Base-by-base conservation (phyloP, 1,140 invertebrate genomes). In the Drosophila auraria region DNA sequence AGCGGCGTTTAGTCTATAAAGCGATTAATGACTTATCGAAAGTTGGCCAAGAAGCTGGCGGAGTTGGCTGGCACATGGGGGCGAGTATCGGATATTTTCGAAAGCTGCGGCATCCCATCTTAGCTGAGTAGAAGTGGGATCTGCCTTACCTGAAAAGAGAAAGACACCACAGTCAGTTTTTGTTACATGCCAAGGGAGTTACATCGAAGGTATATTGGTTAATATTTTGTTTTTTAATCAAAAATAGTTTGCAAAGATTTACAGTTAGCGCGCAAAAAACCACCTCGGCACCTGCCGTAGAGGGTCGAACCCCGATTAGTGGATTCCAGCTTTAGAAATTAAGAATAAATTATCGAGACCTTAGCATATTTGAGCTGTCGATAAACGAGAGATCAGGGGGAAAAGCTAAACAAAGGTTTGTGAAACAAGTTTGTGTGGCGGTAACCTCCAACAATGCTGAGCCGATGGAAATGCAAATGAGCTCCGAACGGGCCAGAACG, bases 311-410 rank as follows among this genome's bases (percentile, higher is more conserved):
- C 47, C 38, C 50, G 53, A 60, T 44, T 33, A 30, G 40, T 69
- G 30, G 33, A 25, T 44, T 60, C 44, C 38, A 44, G 36, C 36
- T 57, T 68, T 53, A 66, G 60, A 79, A 89, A 79, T 78, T 56
- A 54, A 58, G 86, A 65, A 89, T 89, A 90, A 86, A 82, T 89
- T 89, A 90, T 58, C 60, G 23, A 38, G 44, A 60, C 68, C 83
- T 86, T 90, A 72, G 82, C 86, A 80, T 89, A 90, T 73, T 71
- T 71, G 60, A 57, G 71, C 79, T 66, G 76, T 79, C 75, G 71
- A 76, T 86, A 60, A 61, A 38, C 54, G 45, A 36, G 25, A 40
- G 38, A 61, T 72, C 45, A 20, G 51, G 68, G 33, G 36, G 45
- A 68, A 60, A 50, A 56, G 54, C 78, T 23, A 59, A 51, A 82